phyloP scores from a whole-genome alignment of 1,140 invertebrate genomes.

The Drosophila sproati region DNA sequence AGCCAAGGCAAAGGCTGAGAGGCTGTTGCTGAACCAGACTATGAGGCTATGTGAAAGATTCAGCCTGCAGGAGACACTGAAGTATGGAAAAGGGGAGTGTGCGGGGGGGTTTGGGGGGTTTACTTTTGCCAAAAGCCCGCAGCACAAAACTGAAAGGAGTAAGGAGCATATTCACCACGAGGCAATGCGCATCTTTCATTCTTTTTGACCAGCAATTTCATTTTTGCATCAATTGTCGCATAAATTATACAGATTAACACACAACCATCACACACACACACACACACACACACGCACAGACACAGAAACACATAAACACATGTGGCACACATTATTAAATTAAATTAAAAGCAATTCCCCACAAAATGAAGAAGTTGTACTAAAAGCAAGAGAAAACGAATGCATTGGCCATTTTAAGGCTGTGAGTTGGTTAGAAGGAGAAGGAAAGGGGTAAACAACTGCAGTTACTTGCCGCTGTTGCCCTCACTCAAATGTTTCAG shows the following conservation, averaged over 20 bases:
- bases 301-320: not conserved
- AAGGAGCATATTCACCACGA: not conserved
- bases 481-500: slow-evolving; percentile 58
- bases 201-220: slow-evolving; percentile 63
- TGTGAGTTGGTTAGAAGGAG: not conserved
- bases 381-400: not conserved
- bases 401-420: not conserved
- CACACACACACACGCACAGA: slow-evolving; percentile 13
- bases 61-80: not conserved
- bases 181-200: slow-evolving; percentile 38
- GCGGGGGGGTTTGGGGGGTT: not conserved
- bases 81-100: too few species aligned
- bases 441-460: not conserved
- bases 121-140: slow-evolving; percentile 12
- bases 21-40: not conserved
- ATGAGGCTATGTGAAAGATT: slow-evolving; percentile 11
- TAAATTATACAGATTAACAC: slow-evolving; percentile 78
- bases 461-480: slow-evolving; percentile 10
- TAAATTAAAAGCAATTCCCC: slow-evolving; percentile 35
- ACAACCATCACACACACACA: slow-evolving; percentile 25
- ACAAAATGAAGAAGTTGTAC: slow-evolving; percentile 12
- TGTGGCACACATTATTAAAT: slow-evolving; percentile 57
- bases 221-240: slow-evolving; percentile 78
- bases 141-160: not conserved
- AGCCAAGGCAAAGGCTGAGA: not conserved